These are phyloP conservation scores for Ceratoteleas bidentatus DNA, from an alignment of 1,140 invertebrate genomes.

Conservation along the genomic window DNA sequence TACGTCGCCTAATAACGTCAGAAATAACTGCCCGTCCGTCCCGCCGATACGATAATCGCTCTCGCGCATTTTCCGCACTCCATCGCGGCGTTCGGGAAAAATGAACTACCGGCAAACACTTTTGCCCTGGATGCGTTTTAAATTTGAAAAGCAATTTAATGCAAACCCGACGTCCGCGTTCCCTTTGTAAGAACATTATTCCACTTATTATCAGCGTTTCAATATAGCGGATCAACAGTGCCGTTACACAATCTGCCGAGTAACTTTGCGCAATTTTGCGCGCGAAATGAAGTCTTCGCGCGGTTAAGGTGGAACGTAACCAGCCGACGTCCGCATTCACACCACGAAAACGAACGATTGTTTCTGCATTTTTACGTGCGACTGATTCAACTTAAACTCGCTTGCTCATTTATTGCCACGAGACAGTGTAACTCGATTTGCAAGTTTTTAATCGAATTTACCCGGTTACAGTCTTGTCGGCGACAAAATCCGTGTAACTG, in stretches of 20 bases:
- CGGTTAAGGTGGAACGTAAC: too few relatives aligned
- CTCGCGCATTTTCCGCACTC: not conserved
- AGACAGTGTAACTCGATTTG: too few relatives aligned
- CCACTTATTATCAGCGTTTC: not conserved
- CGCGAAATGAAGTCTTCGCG: too few relatives aligned
- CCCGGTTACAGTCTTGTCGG: not conserved
- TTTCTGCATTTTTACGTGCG: too few relatives aligned
- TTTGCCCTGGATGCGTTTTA: slow-evolving; percentile 7
- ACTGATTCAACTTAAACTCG: too few relatives aligned
- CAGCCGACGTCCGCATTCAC: too few relatives aligned
- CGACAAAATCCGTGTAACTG: not conserved
- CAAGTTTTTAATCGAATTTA: too few relatives aligned
- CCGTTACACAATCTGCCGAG: not conserved
- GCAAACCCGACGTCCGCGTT: slow-evolving; percentile 9
- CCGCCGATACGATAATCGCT: too few relatives aligned
- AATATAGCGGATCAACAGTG: too few relatives aligned
- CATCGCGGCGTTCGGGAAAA: not conserved
- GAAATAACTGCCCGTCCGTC: too few relatives aligned
- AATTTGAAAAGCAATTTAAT: slow-evolving; percentile 25
- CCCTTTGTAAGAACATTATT: not conserved
- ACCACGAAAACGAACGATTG: too few relatives aligned
- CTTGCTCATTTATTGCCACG: too few relatives aligned
- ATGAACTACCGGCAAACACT: not conserved
- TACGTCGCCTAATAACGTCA: not conserved
- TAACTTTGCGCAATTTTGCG: not conserved